A percentile compares a stretch with the other conserved stretches of the same genome.
phyloP scores from a whole-genome alignment of 1,140 invertebrate species.

The Agraylea sexmaculata region DNA sequence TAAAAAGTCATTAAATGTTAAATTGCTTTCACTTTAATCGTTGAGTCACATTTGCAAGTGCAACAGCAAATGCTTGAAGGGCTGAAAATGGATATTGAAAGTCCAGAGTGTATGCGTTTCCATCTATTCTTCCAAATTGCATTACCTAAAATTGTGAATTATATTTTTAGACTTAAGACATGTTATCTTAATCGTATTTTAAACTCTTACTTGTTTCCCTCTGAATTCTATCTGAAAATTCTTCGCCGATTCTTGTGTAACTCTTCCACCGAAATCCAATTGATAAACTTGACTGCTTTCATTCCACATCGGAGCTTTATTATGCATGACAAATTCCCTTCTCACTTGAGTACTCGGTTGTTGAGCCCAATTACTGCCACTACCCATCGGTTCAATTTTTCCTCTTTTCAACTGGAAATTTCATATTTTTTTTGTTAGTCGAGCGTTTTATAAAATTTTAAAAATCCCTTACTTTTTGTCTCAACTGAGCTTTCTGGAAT shows the following conservation, averaged over 20 bases:
- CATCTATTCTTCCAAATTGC: conserved; percentile 98
- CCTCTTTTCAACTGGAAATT: conserved; percentile 48
- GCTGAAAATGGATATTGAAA: conserved; percentile 99
- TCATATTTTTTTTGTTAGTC: background rate
- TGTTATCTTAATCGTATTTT: too few relatives aligned
- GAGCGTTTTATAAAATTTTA: conserved; percentile 6
- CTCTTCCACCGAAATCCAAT: conserved; percentile 96
- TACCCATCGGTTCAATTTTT: conserved; percentile 45
- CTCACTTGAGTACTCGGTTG: conserved; percentile 39
- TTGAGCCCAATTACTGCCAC: conserved; percentile 23
- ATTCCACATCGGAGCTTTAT: conserved; percentile 99
- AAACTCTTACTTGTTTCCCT: conserved; percentile 76
- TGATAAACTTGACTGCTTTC: conserved; percentile 98
- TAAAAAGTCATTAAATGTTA: background rate
- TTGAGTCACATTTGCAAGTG: conserved; percentile 96
- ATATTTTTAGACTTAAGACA: too few relatives aligned
- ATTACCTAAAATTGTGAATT: conserved; percentile 65
- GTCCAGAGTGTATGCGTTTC: conserved; percentile 96
- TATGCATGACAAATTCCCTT: conserved; percentile 89
- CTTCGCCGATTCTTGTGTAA: conserved; percentile 98
- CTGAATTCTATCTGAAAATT: conserved; percentile 99
- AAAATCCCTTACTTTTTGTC: conserved; percentile 65
- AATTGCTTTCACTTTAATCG: conserved; percentile 74
- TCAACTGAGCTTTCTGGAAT: conserved; percentile 87
- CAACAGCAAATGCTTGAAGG: conserved; percentile 95